Conservation (phyloP, 2,113 vertebrate species). For the Podocnemis expansa region DNA sequence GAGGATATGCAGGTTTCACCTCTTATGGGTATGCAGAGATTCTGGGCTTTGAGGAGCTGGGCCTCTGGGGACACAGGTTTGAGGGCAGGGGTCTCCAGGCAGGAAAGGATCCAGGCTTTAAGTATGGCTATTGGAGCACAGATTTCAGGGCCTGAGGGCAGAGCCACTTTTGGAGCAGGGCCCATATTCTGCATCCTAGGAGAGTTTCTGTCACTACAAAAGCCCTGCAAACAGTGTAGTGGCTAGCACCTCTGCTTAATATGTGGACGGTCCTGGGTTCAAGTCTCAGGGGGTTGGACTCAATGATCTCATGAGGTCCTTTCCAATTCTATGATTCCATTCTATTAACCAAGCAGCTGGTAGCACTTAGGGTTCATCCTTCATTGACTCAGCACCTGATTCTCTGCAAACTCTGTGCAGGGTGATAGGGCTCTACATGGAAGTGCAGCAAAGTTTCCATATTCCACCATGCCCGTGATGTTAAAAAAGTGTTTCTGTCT, state of each 20-base stretch:
- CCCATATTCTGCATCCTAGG: neutral
- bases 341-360: neutral
- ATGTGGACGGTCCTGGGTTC: too few species aligned
- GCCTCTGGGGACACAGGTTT: neutral
- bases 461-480: slow-evolving; percentile 57
- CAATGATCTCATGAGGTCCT: too few species aligned
- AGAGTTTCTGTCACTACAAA: too few species aligned
- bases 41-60: neutral
- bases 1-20: neutral
- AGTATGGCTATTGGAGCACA: rapidly evolving
- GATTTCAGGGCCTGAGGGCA: neutral
- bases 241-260: too few species aligned
- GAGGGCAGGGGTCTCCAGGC: neutral
- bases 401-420: slow-evolving; percentile 54
- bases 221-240: too few species aligned
- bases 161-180: rapidly evolving
- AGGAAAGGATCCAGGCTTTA: neutral
- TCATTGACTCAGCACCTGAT: neutral
- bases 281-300: too few species aligned
- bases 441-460: slow-evolving; percentile 64
- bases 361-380: rapidly evolving
- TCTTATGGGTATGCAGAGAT: too few species aligned
- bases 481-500: slow-evolving; percentile 47
- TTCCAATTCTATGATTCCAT: too few species aligned
- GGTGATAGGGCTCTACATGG: neutral